Evolutionary conservation across 2,888 invertebrate genomes (phyloP), one percentile per base, ranked within the genome.

Genomic region (Nomada fucata): DNA sequence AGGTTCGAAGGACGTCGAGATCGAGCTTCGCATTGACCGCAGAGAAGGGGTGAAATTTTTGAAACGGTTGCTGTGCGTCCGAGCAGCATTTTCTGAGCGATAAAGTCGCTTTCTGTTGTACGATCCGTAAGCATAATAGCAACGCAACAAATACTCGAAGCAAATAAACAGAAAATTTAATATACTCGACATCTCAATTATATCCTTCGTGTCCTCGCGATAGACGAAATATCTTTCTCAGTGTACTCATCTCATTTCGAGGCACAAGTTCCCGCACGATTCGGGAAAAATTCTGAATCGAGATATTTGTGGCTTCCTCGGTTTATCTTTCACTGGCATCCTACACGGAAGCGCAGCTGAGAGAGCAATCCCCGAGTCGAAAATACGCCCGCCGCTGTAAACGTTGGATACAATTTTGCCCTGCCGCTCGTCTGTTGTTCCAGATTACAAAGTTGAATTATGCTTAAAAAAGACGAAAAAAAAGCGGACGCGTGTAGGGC

Each of bases 261-360:
- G n/a, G 18, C 50, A n/a, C 2, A 13, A 36, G 18, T 57, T 23
- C 9, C 5, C 18, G 15, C 11, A 42, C 13, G 44, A 59, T 71
- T 44, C 42, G 13, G 3, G 9, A 10, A 36, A 42, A 26, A 26
- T 57, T 57, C 50, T 15, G 60, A 69, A 61, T 74, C 52, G 44
- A 57, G 55, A 44, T 59, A 74, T 47, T 69, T 63, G 29, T n/a
- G 60, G 63, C 76, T 53, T 74, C 64, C 69, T 10, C 9, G 76
- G 61, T 63, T 75, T 71, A 81, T 75, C 57, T 15, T 23, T 9
- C 18, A n/a, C 67, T 64, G 23, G n/a, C 44, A 18, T 20, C 9
- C 23, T 9, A 76, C 63, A 57, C 47, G 64, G 42, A 44, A 55
- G 20, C 50, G 10, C 88, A 85, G 86, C 88, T 86, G 88, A 68